phyloP scores from a whole-genome alignment of 2,113 vertebrate genomes.

The Amphiprion ocellaris region DNA sequence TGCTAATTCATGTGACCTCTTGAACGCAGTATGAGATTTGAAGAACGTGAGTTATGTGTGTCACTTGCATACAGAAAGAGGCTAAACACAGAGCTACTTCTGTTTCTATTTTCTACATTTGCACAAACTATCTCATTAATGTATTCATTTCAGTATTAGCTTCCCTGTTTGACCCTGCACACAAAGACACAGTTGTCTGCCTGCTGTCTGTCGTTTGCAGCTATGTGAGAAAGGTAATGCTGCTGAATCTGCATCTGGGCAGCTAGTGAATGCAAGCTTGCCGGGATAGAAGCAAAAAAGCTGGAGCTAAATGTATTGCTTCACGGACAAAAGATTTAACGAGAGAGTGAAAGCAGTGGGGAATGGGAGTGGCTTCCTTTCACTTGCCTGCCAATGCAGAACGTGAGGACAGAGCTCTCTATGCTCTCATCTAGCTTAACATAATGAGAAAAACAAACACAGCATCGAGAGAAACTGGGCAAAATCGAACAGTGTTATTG shows the following conservation, averaged over 20 bases:
- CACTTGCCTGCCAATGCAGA: slow-evolving; percentile 48
- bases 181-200: slow-evolving; percentile 49
- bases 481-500: slow-evolving; percentile 59
- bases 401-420: slow-evolving; percentile 39
- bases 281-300: slow-evolving; percentile 33
- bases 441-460: slow-evolving; percentile 65
- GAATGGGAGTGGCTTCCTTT: slow-evolving; percentile 50
- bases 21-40: slow-evolving; percentile 48
- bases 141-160: slow-evolving; percentile 63
- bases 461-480: slow-evolving; percentile 43
- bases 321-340: slow-evolving; percentile 59
- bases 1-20: slow-evolving; percentile 58
- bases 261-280: slow-evolving; percentile 36
- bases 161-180: slow-evolving; percentile 60
- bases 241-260: slow-evolving; percentile 32
- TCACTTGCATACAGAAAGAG: slow-evolving; percentile 33
- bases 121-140: slow-evolving; percentile 66
- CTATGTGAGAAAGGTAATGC: slow-evolving; percentile 25
- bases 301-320: slow-evolving; percentile 37
- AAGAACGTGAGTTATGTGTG: slow-evolving; percentile 46
- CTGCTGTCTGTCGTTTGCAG: slow-evolving; percentile 30
- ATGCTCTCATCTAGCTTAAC: slow-evolving; percentile 49
- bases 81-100: slow-evolving; percentile 31
- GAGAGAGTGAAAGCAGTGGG: slow-evolving; percentile 29
- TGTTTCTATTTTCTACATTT: slow-evolving; percentile 46